Base-by-base conservation (phyloP, 2,888 invertebrate species). In the Himalopsyche japonica region DNA sequence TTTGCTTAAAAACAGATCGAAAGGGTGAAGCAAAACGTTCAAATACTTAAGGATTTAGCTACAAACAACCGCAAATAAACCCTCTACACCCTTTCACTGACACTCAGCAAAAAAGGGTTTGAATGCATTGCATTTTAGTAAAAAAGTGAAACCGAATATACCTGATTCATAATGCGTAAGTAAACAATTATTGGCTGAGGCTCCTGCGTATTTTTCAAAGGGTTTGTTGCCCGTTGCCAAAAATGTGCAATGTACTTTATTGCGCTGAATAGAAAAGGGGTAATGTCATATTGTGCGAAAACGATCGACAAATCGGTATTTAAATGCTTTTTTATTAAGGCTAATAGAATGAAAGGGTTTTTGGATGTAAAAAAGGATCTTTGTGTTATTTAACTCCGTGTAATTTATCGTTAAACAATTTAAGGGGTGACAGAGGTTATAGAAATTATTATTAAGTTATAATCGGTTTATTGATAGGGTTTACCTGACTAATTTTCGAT, bases 401-500 rank as follows among this genome's bases (percentile, higher is more conserved):
- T 86, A 86, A 86, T 86, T 85, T 85, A 83, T 84, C 83, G 85
- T 85, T 82, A 84, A 85, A 86, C 86, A 86, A 86, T 86, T 70
- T 80, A n/a, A 47, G 83, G 84, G 85, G 85, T 86, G 79, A 84
- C 85, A 80, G 27, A 47, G 80, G 83, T 80, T 80, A 80, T 84
- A 79, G 77, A 81, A 80, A 80, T 84, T 79, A 76, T 85, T 82
- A 85, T 85, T 85, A 83, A 84, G 80, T 81, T 83, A 83, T 85
- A 79, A 85, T 86, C 82, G 84, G 85, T 83, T 85, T 84, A 84
- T 84, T 80, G 83, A 85, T 82, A 83, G 86, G 86, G 86, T 82
- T 86, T 86, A 83, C 83, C 80, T 80, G 70, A 84, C 80, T 85
- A 83, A 85, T 86, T 82, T 82, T 82, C 86, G 57, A 81, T 79